phyloP scores from a whole-genome alignment of 2,797 vertebrate genomes.

The Xenopus petersii region DNA sequence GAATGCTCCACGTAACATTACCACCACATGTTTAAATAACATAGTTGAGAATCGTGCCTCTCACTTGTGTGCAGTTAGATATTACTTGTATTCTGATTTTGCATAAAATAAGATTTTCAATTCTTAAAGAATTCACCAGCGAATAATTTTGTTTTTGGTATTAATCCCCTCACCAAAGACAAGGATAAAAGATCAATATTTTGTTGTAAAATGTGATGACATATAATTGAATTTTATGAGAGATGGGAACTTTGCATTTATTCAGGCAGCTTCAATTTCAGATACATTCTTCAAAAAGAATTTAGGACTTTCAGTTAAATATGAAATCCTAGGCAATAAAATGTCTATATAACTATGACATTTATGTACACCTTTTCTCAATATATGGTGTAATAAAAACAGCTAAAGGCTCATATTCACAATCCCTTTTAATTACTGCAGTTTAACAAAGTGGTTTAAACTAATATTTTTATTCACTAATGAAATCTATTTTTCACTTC shows the following conservation, averaged over 20 bases:
- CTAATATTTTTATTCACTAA: not conserved
- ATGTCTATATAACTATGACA: constrained; percentile 12
- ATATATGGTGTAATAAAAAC: constrained; percentile 2
- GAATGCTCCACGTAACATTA: too few relatives aligned
- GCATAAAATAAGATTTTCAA: not conserved
- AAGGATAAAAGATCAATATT: constrained; percentile 20
- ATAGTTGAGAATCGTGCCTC: too few relatives aligned
- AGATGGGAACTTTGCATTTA: constrained; percentile 5
- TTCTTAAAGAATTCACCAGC: not conserved
- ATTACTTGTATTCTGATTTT: too few relatives aligned
- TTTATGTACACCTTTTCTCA: constrained; percentile 5
- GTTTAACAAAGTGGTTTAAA: not conserved
- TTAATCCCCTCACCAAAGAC: constrained; percentile 16
- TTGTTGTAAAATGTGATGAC: constrained; percentile 17
- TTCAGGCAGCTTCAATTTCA: not conserved
- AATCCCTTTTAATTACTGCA: not conserved
- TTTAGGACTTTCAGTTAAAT: constrained; percentile 25
- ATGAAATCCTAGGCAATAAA: constrained; percentile 23
- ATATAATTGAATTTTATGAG: constrained; percentile 29
- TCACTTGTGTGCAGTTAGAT: too few relatives aligned
- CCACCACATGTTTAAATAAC: too few relatives aligned
- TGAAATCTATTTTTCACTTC: too few relatives aligned
- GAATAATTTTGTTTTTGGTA: constrained; percentile 12
- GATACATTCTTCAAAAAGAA: constrained; percentile 4
- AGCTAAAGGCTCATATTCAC: constrained; percentile 1